A percentile compares a stretch with the other conserved stretches of the same genome.
phyloP scores from a whole-genome alignment of 1,140 invertebrate species.

The Ooceraea biroi region DNA sequence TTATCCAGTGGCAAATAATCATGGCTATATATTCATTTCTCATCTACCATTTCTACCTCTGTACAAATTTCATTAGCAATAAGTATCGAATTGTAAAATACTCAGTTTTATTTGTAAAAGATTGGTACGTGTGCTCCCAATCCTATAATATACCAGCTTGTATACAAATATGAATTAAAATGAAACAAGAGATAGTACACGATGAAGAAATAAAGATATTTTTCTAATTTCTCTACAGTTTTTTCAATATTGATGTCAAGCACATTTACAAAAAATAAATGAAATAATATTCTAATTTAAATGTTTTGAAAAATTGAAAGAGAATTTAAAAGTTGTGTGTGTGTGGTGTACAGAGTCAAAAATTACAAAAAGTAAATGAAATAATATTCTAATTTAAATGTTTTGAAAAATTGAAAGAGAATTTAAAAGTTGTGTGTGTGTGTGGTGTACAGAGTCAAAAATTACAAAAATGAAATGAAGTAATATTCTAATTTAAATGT shows the following conservation, averaged over 20 bases:
- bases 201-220: slow-evolving; percentile 59
- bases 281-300: too few relatives aligned
- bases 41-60: slow-evolving; percentile 17
- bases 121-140: too few relatives aligned
- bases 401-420: too few relatives aligned
- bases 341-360: too few relatives aligned
- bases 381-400: too few relatives aligned
- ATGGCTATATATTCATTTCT: neutral
- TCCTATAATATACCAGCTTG: neutral
- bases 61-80: slow-evolving; percentile 32
- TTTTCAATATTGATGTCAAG: neutral
- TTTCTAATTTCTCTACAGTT: slow-evolving; percentile 33
- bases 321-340: too few relatives aligned
- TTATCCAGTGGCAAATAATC: slow-evolving; percentile 9
- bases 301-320: too few relatives aligned
- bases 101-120: slow-evolving; percentile 23
- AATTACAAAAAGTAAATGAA: too few relatives aligned
- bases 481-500: too few relatives aligned
- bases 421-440: too few relatives aligned
- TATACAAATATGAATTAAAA: neutral
- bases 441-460: too few relatives aligned
- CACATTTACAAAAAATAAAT: neutral
- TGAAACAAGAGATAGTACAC: slow-evolving; percentile 27
- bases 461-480: too few relatives aligned
- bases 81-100: slow-evolving; percentile 65